Conservation (phyloP, 2,113 vertebrate species). For the Passer montanus region DNA sequence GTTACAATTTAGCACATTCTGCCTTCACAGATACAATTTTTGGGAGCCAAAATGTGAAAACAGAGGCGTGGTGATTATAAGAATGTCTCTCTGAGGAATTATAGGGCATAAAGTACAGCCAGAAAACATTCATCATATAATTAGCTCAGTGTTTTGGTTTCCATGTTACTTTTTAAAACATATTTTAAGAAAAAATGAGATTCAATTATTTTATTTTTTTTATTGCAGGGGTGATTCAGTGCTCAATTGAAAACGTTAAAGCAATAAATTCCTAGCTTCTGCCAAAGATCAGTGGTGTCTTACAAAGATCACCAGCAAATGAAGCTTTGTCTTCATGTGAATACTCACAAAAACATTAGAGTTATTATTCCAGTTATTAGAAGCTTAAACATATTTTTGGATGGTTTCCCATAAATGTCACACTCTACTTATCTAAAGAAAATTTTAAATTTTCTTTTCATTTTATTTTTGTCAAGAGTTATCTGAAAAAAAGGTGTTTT, state of each 20-base stretch:
- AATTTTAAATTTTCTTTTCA: neutral
- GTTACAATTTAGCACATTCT: neutral
- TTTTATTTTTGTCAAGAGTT: neutral
- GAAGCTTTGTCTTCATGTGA: neutral
- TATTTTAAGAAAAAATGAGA: constrained; percentile 2
- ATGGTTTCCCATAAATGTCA: neutral
- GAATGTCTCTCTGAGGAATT: constrained; percentile 21
- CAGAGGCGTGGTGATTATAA: constrained; percentile 32
- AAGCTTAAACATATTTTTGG: neutral
- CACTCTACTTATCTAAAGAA: neutral
- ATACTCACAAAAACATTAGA: neutral
- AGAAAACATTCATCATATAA: constrained; percentile 41
- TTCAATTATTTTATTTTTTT: neutral
- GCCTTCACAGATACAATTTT: neutral
- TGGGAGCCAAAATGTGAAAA: neutral
- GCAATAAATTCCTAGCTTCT: neutral
- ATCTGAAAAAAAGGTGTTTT: neutral
- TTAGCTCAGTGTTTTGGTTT: constrained; percentile 36
- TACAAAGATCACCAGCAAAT: constrained; percentile 14
- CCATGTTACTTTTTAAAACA: constrained; percentile 16
- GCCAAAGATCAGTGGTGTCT: constrained; percentile 5
- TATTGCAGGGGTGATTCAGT: neutral
- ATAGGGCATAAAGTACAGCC: constrained; percentile 19
- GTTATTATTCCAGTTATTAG: constrained; percentile 23
- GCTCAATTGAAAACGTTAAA: neutral